Evolutionary conservation across 1,140 invertebrate genomes (phyloP).

Genomic region (Penaeus chinensis): DNA sequence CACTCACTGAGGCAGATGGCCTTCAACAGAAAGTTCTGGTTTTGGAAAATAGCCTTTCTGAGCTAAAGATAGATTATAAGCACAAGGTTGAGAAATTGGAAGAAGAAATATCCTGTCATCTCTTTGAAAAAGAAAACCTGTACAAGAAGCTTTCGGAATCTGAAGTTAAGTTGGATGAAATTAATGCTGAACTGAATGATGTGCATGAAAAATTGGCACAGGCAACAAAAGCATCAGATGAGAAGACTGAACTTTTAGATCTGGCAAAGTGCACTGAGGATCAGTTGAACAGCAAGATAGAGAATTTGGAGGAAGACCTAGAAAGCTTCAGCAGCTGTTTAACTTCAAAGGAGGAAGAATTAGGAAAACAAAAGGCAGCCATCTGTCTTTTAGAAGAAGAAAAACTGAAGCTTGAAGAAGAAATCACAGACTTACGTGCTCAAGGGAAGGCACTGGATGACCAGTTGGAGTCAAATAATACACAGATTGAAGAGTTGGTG

Average conservation of each 20-base stretch:
- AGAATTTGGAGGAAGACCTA: background rate
- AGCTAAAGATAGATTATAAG: conserved; percentile 1
- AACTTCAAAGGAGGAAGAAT: background rate
- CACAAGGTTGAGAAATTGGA: background rate
- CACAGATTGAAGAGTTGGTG: conserved; percentile 5
- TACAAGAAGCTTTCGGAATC: background rate
- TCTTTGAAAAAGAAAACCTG: background rate
- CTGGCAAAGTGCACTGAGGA: background rate
- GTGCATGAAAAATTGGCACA: background rate
- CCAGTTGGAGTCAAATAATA: background rate
- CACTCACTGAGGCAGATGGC: background rate
- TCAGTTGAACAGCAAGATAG: background rate
- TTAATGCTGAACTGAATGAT: background rate
- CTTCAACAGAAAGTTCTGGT: background rate
- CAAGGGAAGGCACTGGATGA: conserved; percentile 1
- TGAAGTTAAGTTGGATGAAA: background rate
- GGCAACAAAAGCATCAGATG: background rate
- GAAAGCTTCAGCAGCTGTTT: background rate
- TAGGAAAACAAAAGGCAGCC: background rate
- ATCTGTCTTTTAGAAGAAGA: background rate
- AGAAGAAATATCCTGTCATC: background rate
- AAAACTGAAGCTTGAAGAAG: conserved; percentile 2
- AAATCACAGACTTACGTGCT: background rate
- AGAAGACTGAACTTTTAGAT: background rate
- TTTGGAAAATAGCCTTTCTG: background rate